Evolutionary conservation across 2,888 invertebrate genomes (phyloP).

Genomic region (Chironomus riparius): DNA sequence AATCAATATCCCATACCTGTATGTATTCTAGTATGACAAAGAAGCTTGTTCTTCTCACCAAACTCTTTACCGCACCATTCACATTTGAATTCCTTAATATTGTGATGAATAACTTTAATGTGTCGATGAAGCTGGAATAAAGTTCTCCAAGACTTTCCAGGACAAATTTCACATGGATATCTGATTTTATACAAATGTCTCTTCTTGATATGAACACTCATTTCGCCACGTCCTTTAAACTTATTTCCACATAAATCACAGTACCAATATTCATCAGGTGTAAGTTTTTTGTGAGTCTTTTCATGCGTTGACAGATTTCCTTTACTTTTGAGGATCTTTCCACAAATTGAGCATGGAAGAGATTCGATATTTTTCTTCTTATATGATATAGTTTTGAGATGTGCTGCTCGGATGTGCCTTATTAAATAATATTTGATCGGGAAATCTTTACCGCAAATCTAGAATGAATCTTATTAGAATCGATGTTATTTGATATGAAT

Average conservation of each 20-base stretch:
- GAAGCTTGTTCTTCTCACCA: conserved; percentile 9
- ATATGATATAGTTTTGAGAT: conserved; percentile 4
- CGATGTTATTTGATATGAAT: background rate
- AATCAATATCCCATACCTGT: background rate
- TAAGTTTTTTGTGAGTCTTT: conserved; percentile 3
- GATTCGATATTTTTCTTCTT: conserved; percentile 2
- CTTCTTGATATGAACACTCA: conserved; percentile 8
- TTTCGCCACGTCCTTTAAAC: conserved; percentile 12
- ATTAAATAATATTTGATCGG: conserved; percentile 9
- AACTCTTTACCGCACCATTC: conserved; percentile 19
- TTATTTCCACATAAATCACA: conserved; percentile 20
- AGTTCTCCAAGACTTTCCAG: conserved; percentile 11
- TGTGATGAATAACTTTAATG: conserved; percentile 10
- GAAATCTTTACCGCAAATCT: background rate
- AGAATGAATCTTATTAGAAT: background rate
- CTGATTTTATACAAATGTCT: conserved; percentile 3
- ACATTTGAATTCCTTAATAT: conserved; percentile 8
- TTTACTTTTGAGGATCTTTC: conserved; percentile 8
- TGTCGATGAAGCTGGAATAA: background rate
- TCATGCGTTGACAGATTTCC: conserved; percentile 21
- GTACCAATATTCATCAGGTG: conserved; percentile 11
- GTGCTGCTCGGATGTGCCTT: conserved; percentile 1
- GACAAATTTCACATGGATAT: conserved; percentile 16
- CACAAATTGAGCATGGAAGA: conserved; percentile 11
- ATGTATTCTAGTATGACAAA: conserved; percentile 3